Evolutionary conservation across 2,797 vertebrate species (phyloP).

Genomic region (Anguilla marmorata): DNA sequence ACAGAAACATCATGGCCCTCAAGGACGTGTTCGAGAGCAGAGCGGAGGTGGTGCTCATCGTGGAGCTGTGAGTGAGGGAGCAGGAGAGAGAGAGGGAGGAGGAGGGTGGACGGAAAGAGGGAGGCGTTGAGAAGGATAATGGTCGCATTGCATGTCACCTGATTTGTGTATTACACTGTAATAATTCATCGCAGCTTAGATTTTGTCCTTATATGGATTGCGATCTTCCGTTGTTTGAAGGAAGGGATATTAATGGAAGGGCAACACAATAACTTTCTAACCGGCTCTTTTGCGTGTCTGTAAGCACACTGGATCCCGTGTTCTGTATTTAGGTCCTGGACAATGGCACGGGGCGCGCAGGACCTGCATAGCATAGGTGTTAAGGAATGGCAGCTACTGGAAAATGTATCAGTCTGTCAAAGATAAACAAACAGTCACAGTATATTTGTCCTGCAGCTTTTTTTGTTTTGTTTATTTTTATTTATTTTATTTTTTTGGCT

Average conservation of each 20-base stretch:
- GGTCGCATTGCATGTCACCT: background rate
- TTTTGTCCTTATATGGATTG: slow-evolving; percentile 6
- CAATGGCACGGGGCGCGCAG: too few relatives aligned
- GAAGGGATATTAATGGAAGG: background rate
- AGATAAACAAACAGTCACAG: too few relatives aligned
- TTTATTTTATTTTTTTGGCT: too few relatives aligned
- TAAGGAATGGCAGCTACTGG: background rate
- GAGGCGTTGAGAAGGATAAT: background rate
- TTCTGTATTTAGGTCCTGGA: background rate
- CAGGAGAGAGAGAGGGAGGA: background rate
- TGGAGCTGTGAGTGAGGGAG: slow-evolving; percentile 62
- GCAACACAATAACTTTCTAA: background rate
- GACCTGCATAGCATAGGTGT: background rate
- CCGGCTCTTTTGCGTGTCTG: background rate
- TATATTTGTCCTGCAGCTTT: too few relatives aligned
- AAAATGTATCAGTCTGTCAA: background rate
- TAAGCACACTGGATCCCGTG: background rate
- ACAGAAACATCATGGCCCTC: slow-evolving; percentile 58
- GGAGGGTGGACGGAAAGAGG: background rate
- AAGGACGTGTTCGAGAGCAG: slow-evolving; percentile 60
- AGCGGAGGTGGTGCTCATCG: slow-evolving; percentile 60
- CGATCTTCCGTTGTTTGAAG: background rate
- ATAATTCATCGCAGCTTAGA: background rate
- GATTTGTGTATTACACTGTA: background rate
- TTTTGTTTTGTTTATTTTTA: too few relatives aligned